Evolutionary conservation across 1,140 invertebrate species (phyloP), one percentile per base, ranked within the genome.

Genomic region (Caenorhabditis briggsae): DNA sequence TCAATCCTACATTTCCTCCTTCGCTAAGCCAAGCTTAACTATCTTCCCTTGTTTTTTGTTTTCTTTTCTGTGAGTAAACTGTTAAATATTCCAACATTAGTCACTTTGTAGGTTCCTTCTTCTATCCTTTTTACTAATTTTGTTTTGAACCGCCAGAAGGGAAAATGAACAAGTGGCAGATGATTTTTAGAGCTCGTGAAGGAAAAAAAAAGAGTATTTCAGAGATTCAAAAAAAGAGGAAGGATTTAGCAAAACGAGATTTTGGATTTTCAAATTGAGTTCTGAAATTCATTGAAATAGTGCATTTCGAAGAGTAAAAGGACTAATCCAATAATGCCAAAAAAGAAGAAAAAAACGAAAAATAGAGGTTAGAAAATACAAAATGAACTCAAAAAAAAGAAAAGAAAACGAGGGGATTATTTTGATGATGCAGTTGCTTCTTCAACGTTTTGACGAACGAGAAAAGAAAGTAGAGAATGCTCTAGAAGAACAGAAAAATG

Each of bases 111-210:
- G 33, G 33, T 33, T 33, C 33, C 33, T 33, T 23, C 23, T 61
- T 61, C 59, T 43, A 14, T 16, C 23, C 43, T 46, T 70, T 33
- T 25, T 41, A 33, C 59, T 25, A 64, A 64, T 70, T 61, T 70
- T 70, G 64, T 70, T 70, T 43, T 70, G n/a, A 59, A n/a, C 18
- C 25, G 33, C 8, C 1, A 14, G 33, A 33, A 33, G 5, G 16
- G 11, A 33, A 64, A 64, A 41, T 64, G 23, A 64, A 64, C 59
- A 64, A 64, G 59, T 64, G 25, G 20, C 64, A 70, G 64, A 61
- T 70, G 33, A 46, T 43, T 43, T 70, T 70, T 43, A n/a, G n/a
- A 43, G 9, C 33, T 33, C 33, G 33, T n/a, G n/a, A n/a, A 65
- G 64, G 20, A 65, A 5, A 0, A n/a, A 33, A 25, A 64, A 64